phyloP scores from a whole-genome alignment of 2,888 invertebrate species.

The Tiliacea citrago region DNA sequence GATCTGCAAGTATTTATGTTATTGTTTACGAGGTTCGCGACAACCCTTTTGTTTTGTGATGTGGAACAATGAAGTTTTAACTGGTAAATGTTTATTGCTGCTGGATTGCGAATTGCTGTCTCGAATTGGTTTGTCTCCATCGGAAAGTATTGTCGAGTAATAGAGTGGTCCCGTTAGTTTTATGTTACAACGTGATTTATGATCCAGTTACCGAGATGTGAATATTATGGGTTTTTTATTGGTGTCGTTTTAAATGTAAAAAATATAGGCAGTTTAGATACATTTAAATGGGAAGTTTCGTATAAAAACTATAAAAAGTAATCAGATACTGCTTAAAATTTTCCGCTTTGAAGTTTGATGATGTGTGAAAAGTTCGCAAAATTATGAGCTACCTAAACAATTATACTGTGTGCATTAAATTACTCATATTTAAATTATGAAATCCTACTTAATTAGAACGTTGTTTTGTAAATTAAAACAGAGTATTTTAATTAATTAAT shows the following conservation, averaged over 20 bases:
- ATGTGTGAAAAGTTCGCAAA: conserved; percentile 52
- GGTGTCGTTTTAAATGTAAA: conserved; percentile 55
- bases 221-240: conserved; percentile 66
- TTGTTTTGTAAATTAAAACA: conserved; percentile 19
- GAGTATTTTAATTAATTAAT: conserved; percentile 27
- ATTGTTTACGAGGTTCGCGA: conserved; percentile 76
- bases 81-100: conserved; percentile 77
- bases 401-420: conserved; percentile 30
- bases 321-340: conserved; percentile 45
- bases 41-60: conserved; percentile 80
- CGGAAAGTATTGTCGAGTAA: conserved; percentile 56
- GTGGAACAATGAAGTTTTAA: conserved; percentile 74
- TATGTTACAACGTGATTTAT: conserved; percentile 64
- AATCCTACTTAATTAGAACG: conserved; percentile 7
- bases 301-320: conserved; percentile 53
- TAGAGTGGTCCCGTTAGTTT: conserved; percentile 61
- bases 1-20: conserved; percentile 77
- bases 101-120: conserved; percentile 73
- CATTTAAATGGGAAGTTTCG: conserved; percentile 44
- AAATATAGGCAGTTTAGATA: conserved; percentile 44
- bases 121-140: conserved; percentile 61
- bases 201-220: conserved; percentile 58
- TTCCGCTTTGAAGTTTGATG: conserved; percentile 49
- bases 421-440: conserved; percentile 35
- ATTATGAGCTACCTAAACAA: conserved; percentile 9